Evolutionary conservation across 2,797 vertebrate genomes (phyloP), one percentile per base, ranked within the genome.

Genomic region (Siniperca scherzeri): DNA sequence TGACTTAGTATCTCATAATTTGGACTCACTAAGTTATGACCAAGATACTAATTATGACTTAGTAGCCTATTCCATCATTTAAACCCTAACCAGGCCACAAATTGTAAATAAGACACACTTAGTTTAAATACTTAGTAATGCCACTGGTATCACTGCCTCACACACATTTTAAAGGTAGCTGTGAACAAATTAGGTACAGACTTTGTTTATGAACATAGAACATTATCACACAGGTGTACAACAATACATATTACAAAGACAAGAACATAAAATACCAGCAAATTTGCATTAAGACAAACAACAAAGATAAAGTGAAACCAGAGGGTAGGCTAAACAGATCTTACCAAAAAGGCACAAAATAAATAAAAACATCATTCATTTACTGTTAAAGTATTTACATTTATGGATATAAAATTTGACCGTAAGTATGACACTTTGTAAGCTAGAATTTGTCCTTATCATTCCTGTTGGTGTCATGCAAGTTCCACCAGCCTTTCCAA

Each of bases 391-490:
- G 42, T 25, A 30, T 56, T 70, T 44, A 70, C 67, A 55, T 46
- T 56, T 25, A 19, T 55, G 3, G 12, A 22, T 13, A 4, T 25
- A 0, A 13, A 44, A 8, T 11, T 16, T 65, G 33, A 10, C 17
- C 8, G 0, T 2, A 12, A n/a, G 5, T 48, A 3, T 36, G 19
- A 70, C 61, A 3, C 22, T 60, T 48, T 17, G 13, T 21, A 16
- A 21, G 16, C 7, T 19, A 59, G 0, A 36, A 9, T n/a, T 38
- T 21, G 46, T 40, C 17, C 21, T 65, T 14, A 21, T 25, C 2
- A 22, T 50, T 56, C 19, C 3, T 7, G 48, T 22, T 14, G 0
- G 1, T 4, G 27, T 52, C 40, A 3, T 3, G 1, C 0, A 3
- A 57, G 17, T 13, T 69, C 12, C 59, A 68, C 48, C 27, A 59